These are phyloP conservation scores for Escarpia spicata DNA, from an alignment of 2,888 invertebrate species.

Conservation along the genomic window DNA sequence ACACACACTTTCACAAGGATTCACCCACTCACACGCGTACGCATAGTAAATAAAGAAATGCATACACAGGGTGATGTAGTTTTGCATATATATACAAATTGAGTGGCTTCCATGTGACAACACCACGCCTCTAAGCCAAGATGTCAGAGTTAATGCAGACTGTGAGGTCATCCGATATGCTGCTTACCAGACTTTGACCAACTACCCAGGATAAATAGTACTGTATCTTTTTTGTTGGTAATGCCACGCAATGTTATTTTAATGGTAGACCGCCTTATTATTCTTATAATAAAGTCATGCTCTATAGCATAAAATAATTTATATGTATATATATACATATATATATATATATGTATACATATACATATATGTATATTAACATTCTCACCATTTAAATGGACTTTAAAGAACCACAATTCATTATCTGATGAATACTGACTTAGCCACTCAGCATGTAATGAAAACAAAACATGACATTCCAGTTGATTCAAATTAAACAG, in stretches of 20 bases:
- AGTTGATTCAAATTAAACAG: not conserved
- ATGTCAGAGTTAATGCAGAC: not conserved
- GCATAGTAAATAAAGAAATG: not conserved
- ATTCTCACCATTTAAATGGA: no score
- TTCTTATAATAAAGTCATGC: not conserved
- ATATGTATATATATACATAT: no score
- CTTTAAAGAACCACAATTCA: no score
- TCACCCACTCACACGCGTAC: not conserved
- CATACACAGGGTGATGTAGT: not conserved
- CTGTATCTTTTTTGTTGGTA: not conserved
- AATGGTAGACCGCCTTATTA: not conserved
- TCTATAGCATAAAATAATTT: not conserved
- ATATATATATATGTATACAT: no score
- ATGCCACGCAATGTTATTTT: not conserved
- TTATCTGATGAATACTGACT: no score
- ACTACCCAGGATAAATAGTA: not conserved
- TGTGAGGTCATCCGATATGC: not conserved
- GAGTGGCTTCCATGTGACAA: not conserved
- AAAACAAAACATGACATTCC: not conserved
- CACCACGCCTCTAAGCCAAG: not conserved
- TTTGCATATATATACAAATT: not conserved
- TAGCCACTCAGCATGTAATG: not conserved
- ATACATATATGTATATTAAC: no score
- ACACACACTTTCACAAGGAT: not conserved
- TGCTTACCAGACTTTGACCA: not conserved